phyloP scores from a whole-genome alignment of 2,797 vertebrate genomes.

The Pterois miles region DNA sequence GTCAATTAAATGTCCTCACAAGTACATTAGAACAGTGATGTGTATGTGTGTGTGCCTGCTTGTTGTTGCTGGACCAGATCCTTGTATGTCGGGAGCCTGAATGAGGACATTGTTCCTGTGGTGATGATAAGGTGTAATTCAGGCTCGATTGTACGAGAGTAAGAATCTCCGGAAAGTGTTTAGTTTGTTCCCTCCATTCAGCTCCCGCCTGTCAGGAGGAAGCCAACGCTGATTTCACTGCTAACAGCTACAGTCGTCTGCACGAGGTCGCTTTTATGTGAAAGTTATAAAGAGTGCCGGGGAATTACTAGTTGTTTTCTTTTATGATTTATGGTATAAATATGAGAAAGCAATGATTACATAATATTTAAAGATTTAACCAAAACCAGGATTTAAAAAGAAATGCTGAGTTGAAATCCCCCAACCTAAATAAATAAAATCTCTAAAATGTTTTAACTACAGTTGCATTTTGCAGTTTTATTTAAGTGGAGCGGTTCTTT shows the following conservation, averaged over 20 bases:
- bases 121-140: slow-evolving; percentile 74
- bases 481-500: background rate
- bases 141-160: slow-evolving; percentile 33
- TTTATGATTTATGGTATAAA: background rate
- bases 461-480: background rate
- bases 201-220: slow-evolving; percentile 35
- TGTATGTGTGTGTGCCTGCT: background rate
- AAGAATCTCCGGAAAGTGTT: slow-evolving; percentile 52
- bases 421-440: background rate
- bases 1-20: background rate
- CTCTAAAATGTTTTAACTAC: background rate
- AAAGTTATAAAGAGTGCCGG: background rate
- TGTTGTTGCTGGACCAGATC: slow-evolving; percentile 50
- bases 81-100: slow-evolving; percentile 41
- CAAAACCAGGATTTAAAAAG: background rate
- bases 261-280: background rate
- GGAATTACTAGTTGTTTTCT: background rate
- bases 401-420: background rate
- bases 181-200: slow-evolving; percentile 56
- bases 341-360: background rate
- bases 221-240: slow-evolving; percentile 48
- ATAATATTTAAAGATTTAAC: background rate
- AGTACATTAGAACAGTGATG: background rate
- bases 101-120: slow-evolving; percentile 66
- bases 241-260: background rate